phyloP scores from a whole-genome alignment of 30 jellyfish, hydroid and myxozoan species.

The Turritopsis rubra region DNA sequence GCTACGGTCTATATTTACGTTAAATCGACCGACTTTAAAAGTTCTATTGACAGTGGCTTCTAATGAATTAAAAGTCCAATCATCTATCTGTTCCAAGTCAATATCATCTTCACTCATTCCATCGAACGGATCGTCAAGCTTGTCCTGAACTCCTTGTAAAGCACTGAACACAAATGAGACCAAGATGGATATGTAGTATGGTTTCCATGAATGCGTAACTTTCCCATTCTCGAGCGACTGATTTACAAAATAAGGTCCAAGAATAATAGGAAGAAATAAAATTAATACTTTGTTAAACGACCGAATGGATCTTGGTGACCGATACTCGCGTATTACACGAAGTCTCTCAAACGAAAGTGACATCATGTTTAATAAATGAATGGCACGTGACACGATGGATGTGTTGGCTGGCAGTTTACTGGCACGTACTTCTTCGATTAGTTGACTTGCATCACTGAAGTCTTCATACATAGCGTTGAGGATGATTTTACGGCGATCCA shows the following conservation, averaged over 20 bases:
- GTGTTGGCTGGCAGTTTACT: slow-evolving; percentile 55
- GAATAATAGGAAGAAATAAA: slow-evolving; percentile 74
- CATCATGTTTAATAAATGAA: slow-evolving; percentile 54
- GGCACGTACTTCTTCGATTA: slow-evolving; percentile 66
- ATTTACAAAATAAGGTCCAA: slow-evolving; percentile 83
- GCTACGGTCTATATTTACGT: slow-evolving; percentile 37
- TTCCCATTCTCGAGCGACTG: slow-evolving; percentile 36
- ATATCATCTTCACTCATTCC: slow-evolving; percentile 99
- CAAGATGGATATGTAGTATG: slow-evolving; percentile 72
- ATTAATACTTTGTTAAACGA: slow-evolving; percentile 86
- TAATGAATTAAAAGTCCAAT: slow-evolving; percentile 89
- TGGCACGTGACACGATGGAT: slow-evolving; percentile 62
- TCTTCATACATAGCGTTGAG: slow-evolving; percentile 80
- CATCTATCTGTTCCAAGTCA: slow-evolving; percentile 81
- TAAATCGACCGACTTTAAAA: slow-evolving; percentile 87
- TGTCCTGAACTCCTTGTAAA: slow-evolving; percentile 97
- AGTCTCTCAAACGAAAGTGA: slow-evolving; percentile 84
- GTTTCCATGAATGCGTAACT: slow-evolving; percentile 56
- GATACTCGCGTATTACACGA: slow-evolving; percentile 94
- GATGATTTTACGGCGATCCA: slow-evolving; percentile 46
- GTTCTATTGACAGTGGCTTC: slow-evolving; percentile 96
- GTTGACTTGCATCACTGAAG: slow-evolving; percentile 87
- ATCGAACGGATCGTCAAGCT: slow-evolving; percentile 93
- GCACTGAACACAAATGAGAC: slow-evolving; percentile 88
- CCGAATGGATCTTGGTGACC: slow-evolving; percentile 97